A percentile compares a stretch with the other conserved stretches of the same genome.
Conservation (phyloP, 2,797 vertebrate genomes). For the Eleutherodactylus coqui region DNA sequence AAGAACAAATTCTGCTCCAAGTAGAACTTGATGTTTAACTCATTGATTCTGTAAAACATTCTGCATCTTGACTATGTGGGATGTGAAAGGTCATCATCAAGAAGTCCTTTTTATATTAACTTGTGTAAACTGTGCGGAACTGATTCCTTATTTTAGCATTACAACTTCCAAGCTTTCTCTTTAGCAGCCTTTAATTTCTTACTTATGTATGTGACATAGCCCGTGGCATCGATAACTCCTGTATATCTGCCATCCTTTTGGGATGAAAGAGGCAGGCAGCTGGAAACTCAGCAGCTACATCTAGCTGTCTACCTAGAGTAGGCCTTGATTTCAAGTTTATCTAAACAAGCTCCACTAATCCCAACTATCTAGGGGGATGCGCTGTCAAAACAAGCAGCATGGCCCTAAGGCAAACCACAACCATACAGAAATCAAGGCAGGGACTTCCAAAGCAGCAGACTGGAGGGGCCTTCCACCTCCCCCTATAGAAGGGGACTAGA, state of each 20-base stretch:
- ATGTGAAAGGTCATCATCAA: conserved; percentile 20
- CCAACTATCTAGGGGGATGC: conserved; percentile 98
- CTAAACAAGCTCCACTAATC: conserved; percentile 99
- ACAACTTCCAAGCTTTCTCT: conserved; percentile 82
- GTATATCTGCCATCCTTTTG: conserved; percentile 86
- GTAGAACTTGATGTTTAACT: not conserved
- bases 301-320: conserved; percentile 91
- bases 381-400: conserved; percentile 99
- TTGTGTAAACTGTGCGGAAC: conserved; percentile 77
- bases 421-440: conserved; percentile 91
- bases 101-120: conserved; percentile 61
- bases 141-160: conserved; percentile 83
- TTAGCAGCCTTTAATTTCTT: conserved; percentile 83
- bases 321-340: conserved; percentile 94
- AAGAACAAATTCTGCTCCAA: conserved; percentile 1
- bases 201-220: conserved; percentile 88
- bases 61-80: not conserved
- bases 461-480: conserved; percentile 75
- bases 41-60: not conserved
- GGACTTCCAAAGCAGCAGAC: conserved; percentile 83
- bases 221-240: conserved; percentile 88
- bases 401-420: conserved; percentile 96
- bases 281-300: conserved; percentile 93
- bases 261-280: conserved; percentile 96
- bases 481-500: conserved; percentile 80